Conservation (phyloP, 2,888 invertebrate genomes). For the Acrocyrtus sp. region DNA sequence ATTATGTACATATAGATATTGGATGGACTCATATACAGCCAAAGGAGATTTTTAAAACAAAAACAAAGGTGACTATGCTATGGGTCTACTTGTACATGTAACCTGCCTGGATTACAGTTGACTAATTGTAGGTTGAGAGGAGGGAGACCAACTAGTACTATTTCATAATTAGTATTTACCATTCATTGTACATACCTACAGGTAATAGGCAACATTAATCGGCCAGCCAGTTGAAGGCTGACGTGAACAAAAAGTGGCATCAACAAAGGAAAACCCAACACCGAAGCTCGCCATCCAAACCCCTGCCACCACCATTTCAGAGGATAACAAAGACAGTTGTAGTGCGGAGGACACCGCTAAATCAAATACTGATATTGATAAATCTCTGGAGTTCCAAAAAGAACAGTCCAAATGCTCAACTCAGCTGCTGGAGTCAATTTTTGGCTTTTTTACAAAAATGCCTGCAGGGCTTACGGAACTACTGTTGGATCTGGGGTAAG, state of each 20-base stretch:
- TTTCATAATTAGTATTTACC: no score
- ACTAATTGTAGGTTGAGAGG: no score
- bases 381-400: no score
- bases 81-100: no score
- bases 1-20: no score
- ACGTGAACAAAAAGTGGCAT: conserved; percentile 3
- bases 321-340: neutral
- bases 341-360: neutral
- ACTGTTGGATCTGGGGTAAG: conserved; percentile 52
- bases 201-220: no score
- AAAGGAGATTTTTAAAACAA: no score
- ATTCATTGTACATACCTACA: no score
- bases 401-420: conserved; percentile 44
- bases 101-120: no score
- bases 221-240: conserved; percentile 10
- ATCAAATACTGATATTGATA: neutral
- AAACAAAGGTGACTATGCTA: no score
- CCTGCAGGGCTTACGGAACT: conserved; percentile 54
- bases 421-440: conserved; percentile 54
- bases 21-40: no score
- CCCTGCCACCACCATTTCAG: neutral
- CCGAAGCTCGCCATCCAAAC: neutral
- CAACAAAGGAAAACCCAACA: conserved; percentile 9
- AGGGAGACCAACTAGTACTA: no score
- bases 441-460: conserved; percentile 56